These are phyloP conservation scores for Plutella xylostella DNA, from an alignment of 2,888 invertebrate species.

Conservation along the genomic window DNA sequence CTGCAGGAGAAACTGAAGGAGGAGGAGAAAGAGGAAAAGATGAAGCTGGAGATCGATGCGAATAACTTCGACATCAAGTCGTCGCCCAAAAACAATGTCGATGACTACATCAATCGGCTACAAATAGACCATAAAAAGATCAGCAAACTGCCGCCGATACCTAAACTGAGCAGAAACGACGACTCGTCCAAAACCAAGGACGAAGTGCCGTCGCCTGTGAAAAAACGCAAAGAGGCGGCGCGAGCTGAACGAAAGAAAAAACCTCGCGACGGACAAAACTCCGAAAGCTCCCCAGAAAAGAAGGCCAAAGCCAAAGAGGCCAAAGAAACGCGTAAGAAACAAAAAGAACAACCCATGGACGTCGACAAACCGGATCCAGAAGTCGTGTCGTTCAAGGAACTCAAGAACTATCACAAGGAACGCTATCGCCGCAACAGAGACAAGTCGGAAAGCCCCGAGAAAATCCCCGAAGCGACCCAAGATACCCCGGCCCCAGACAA, in stretches of 20 bases:
- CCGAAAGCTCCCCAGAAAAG: conserved; percentile 32
- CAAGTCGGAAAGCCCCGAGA: conserved; percentile 70
- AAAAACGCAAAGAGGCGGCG: conserved; percentile 28
- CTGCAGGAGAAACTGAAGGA: neutral
- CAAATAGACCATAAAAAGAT: conserved; percentile 41
- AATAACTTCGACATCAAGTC: conserved; percentile 1
- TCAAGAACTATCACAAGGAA: conserved; percentile 68
- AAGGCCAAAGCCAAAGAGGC: conserved; percentile 22
- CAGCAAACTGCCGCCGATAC: conserved; percentile 55
- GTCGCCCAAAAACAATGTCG: conserved; percentile 13
- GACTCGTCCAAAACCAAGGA: conserved; percentile 20
- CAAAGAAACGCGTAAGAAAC: conserved; percentile 21
- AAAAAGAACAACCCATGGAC: conserved; percentile 20
- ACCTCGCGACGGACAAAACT: conserved; percentile 13
- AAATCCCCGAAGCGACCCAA: conserved; percentile 17
- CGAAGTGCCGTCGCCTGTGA: conserved; percentile 18
- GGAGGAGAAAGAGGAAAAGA: conserved; percentile 4
- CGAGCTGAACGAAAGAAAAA: conserved; percentile 24
- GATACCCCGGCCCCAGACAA: conserved; percentile 24
- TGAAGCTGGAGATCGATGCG: conserved; percentile 13
- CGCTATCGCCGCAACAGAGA: conserved; percentile 76
- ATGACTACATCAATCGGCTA: conserved; percentile 30
- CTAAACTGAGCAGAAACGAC: conserved; percentile 33
- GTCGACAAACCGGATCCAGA: conserved; percentile 24
- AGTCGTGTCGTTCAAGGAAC: conserved; percentile 63